Base-by-base conservation (phyloP, 2,113 vertebrate genomes). In the Puffinus mauretanicus region DNA sequence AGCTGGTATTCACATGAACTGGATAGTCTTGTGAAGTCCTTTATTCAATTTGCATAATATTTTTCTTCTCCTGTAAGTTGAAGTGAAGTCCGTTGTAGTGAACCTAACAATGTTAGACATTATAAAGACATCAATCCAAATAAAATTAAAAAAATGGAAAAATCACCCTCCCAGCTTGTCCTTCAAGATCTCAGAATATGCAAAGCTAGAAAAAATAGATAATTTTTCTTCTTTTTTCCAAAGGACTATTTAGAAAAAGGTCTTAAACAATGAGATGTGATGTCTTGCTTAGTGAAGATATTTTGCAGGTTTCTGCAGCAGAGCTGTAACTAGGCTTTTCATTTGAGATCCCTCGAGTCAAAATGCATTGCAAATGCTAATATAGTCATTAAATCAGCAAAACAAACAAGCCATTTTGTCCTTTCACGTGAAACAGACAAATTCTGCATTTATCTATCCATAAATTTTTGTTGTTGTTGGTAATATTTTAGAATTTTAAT, bases 31-130 rank as follows among this genome's bases (percentile, higher is more conserved):
- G 71, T 90, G 86, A 96, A 97, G 93, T 91, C 88, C 82, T 91
- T 82, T 92, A 93, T 93, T 90, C 71, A 94, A 93, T 97, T 94
- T 91, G 66, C 78, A 95, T 97, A 91, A 79, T 91, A 94, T 95
- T 94, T 96, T 94, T 32, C 78, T 91, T 94, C 81, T 82, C 62
- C 67, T 89, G 58, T 76, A 90, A 88, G 67, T 67, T 77, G 87
- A 94, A 96, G n/a, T 77, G 36, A 90, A 95, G 80, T 88, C 58
- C 46, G 91, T 94, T 90, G 94, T 87, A 88, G 71, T 66, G 71
- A 95, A 67, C 47, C 71, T 94, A 95, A 96, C 62, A 79, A 88
- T 62, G n/a, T 93, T 66, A 82, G 70, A 66, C 89, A 82, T 67
- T 94, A 30, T 93, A 85, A 95, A 96, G 67, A 73, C 75, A 93